Evolutionary conservation across 2,797 vertebrate species (phyloP).

Genomic region (Pangasius macronema): DNA sequence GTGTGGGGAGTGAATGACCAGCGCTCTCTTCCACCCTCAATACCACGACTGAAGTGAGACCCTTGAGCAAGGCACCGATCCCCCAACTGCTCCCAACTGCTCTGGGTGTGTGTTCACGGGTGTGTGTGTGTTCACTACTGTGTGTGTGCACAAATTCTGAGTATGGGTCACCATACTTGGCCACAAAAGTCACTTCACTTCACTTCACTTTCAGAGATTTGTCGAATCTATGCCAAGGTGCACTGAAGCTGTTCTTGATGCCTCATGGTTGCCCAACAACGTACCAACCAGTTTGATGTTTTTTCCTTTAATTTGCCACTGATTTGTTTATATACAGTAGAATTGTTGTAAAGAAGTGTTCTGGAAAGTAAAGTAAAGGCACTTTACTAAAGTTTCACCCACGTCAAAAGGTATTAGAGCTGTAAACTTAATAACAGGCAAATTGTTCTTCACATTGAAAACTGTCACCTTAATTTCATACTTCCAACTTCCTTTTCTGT

Average conservation of each 20-base stretch:
- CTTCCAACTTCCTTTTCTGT: background rate
- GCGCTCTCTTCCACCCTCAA: too few species aligned
- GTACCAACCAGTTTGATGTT: background rate
- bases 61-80: too few species aligned
- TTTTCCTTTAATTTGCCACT: background rate
- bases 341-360: background rate
- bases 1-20: too few species aligned
- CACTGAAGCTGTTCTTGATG: background rate
- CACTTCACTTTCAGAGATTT: background rate
- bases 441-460: conserved; percentile 2
- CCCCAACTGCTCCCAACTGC: too few species aligned
- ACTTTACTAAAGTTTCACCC: background rate
- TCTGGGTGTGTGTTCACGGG: too few species aligned
- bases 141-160: too few species aligned
- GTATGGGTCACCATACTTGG: too few species aligned
- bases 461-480: background rate
- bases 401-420: background rate
- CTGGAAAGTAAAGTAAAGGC: background rate
- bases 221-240: background rate
- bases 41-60: too few species aligned
- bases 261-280: background rate
- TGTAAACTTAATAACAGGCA: background rate
- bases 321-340: background rate
- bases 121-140: too few species aligned
- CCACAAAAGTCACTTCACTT: too few species aligned